phyloP scores from a whole-genome alignment of 2,888 invertebrate genomes.

The Aleiodes alternator region DNA sequence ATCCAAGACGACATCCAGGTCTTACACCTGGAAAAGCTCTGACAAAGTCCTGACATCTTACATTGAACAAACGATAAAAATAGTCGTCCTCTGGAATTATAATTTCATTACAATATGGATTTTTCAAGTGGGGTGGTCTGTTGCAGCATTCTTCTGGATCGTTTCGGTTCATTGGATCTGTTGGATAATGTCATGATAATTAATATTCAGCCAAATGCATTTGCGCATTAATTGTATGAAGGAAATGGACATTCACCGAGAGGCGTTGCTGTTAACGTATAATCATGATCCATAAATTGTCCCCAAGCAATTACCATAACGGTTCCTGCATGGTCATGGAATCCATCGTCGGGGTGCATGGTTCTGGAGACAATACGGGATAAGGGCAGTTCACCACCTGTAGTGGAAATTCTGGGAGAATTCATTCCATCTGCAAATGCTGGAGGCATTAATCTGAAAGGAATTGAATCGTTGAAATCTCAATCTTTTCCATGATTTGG shows the following conservation, averaged over 20 bases:
- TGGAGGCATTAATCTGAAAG: conserved; percentile 83
- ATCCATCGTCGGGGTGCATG: conserved; percentile 95
- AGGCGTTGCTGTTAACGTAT: conserved; percentile 91
- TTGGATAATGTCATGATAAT: conserved; percentile 4
- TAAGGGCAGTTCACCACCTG: conserved; percentile 86
- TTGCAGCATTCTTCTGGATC: conserved; percentile 94
- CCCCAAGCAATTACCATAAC: conserved; percentile 97
- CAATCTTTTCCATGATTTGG: too few species aligned
- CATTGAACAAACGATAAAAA: conserved; percentile 90
- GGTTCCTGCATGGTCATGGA: conserved; percentile 94
- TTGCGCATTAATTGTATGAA: neutral
- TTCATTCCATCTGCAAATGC: conserved; percentile 91
- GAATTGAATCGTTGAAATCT: neutral
- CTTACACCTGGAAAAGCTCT: conserved; percentile 91
- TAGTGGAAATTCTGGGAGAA: conserved; percentile 87
- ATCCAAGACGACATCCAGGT: conserved; percentile 92
- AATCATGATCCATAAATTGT: conserved; percentile 96
- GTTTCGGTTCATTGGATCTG: conserved; percentile 90
- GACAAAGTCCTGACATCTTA: conserved; percentile 93
- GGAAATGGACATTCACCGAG: conserved; percentile 79
- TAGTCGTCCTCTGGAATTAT: conserved; percentile 92
- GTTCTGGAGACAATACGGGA: conserved; percentile 92
- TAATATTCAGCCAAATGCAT: neutral
- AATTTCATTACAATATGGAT: conserved; percentile 95
- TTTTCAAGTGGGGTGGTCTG: conserved; percentile 87